Evolutionary conservation across 2,113 vertebrate species (phyloP).

Genomic region (Dicerorhinus sumatrensis): DNA sequence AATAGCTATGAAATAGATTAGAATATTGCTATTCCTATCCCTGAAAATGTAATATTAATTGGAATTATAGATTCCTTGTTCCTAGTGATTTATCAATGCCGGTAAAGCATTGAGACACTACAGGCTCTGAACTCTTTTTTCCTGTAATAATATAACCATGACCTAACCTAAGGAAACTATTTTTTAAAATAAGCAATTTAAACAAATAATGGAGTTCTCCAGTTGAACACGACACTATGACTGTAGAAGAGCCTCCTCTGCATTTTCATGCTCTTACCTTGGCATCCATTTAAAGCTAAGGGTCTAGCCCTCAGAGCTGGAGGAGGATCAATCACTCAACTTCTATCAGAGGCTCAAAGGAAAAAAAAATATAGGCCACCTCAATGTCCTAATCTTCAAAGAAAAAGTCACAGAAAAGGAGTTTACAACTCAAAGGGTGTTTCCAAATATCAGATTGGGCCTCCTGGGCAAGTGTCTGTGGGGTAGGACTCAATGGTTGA

Average conservation of each 20-base stretch:
- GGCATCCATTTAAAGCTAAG: background rate
- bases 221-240: background rate
- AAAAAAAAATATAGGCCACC: slow-evolving; percentile 1
- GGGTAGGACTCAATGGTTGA: background rate
- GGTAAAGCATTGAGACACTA: background rate
- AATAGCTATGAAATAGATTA: slow-evolving; percentile 1
- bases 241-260: background rate
- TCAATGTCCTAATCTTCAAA: slow-evolving; percentile 20
- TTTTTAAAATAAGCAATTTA: slow-evolving; percentile 23
- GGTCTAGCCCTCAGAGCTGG: background rate
- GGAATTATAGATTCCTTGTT: slow-evolving; percentile 34
- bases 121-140: background rate
- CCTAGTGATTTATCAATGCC: background rate
- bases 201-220: background rate
- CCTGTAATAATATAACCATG: background rate
- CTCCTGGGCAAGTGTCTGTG: background rate
- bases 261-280: background rate
- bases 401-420: slow-evolving; percentile 35
- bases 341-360: background rate
- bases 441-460: background rate
- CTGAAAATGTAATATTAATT: slow-evolving; percentile 58
- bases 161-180: background rate
- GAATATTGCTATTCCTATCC: background rate
- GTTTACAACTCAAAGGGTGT: background rate
- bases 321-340: background rate